Evolutionary conservation across 2,797 vertebrate genomes (phyloP).

Genomic region (Melanotaenia boesemani): DNA sequence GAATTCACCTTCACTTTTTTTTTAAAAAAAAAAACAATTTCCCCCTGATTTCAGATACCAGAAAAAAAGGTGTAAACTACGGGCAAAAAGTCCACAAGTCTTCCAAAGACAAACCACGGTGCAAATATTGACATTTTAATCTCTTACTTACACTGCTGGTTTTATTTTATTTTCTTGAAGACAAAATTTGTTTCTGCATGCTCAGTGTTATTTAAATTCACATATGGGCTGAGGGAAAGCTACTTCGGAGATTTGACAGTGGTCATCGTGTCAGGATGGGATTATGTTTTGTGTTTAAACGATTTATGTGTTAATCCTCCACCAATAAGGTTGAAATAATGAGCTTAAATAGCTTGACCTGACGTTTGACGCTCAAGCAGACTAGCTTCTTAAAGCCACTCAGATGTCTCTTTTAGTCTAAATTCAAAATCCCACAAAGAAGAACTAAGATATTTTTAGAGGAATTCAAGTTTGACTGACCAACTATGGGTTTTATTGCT

Average conservation of each 20-base stretch:
- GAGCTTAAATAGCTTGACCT: conserved; percentile 33
- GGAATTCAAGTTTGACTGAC: conserved; percentile 9
- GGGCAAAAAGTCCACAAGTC: neutral
- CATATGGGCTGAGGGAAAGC: conserved; percentile 2
- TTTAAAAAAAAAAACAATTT: neutral
- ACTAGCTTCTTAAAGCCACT: neutral
- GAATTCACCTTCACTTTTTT: neutral
- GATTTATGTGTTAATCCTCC: conserved; percentile 39
- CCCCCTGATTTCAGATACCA: neutral
- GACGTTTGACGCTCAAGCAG: neutral
- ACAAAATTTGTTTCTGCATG: neutral
- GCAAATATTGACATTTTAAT: neutral
- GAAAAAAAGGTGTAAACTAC: neutral
- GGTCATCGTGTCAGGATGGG: neutral
- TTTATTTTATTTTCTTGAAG: too few species aligned
- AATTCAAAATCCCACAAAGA: neutral
- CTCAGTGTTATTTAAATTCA: neutral
- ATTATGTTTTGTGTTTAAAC: conserved; percentile 42
- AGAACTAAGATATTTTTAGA: conserved; percentile 19
- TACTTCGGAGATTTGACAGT: neutral
- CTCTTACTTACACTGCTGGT: neutral
- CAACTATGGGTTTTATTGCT: conserved; percentile 3
- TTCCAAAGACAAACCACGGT: neutral
- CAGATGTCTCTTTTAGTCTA: neutral
- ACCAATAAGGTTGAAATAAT: conserved; percentile 28